phyloP scores from a whole-genome alignment of 2,797 vertebrate species.

The Pristis pectinata region DNA sequence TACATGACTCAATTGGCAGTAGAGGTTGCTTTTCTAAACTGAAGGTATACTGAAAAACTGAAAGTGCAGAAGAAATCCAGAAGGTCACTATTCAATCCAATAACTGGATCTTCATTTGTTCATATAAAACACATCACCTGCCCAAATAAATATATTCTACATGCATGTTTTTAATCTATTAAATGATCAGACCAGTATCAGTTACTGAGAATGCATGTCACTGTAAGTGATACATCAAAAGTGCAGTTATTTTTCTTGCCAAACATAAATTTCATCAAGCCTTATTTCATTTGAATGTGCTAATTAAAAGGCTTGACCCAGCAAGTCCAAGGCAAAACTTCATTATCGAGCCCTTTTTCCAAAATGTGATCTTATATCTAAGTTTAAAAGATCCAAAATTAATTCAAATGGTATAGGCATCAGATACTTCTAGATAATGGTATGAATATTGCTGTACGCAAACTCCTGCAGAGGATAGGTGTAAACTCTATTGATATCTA shows the following conservation, averaged over 20 bases:
- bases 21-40: background rate
- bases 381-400: background rate
- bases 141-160: background rate
- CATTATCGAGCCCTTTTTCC: background rate
- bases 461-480: background rate
- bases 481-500: background rate
- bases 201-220: background rate
- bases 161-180: background rate
- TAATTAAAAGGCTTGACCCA: background rate
- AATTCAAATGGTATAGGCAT: background rate
- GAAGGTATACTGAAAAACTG: background rate
- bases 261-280: background rate
- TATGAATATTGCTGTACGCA: background rate
- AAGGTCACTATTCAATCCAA: background rate
- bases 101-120: background rate
- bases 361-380: background rate
- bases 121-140: background rate
- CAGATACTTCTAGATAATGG: background rate
- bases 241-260: background rate
- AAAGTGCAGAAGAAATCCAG: background rate
- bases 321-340: background rate
- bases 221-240: background rate
- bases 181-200: background rate
- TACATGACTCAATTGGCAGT: background rate
- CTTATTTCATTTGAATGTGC: background rate